A percentile compares a stretch with the other conserved stretches of the same genome.
These are phyloP conservation scores for Entomobrya proxima DNA, from an alignment of 2,888 invertebrate species.

Conservation along the genomic window DNA sequence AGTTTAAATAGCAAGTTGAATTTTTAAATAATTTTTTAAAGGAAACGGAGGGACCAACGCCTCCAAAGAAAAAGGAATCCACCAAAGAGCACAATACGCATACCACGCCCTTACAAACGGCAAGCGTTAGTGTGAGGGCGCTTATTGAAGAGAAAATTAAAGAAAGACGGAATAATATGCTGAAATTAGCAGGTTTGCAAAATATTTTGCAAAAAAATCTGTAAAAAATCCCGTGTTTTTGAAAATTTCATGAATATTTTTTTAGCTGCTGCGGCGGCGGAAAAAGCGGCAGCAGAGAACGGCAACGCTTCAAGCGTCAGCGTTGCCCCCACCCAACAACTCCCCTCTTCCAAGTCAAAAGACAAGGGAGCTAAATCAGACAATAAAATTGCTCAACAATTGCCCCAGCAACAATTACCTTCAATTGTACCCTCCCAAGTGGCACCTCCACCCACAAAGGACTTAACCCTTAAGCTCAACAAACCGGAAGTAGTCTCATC, in stretches of 20 bases:
- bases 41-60: constrained; percentile 72
- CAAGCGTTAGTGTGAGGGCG: constrained; percentile 92
- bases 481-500: too few species aligned
- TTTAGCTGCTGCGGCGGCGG: constrained; percentile 45
- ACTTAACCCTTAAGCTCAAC: constrained; percentile 60
- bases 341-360: not conserved
- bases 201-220: too few species aligned
- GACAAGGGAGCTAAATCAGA: constrained; percentile 11
- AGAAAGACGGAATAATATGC: constrained; percentile 84
- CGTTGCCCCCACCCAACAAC: not conserved
- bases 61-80: constrained; percentile 69
- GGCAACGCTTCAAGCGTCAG: not conserved
- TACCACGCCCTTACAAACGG: constrained; percentile 91
- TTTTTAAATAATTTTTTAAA: constrained; percentile 36
- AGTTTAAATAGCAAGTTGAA: not conserved
- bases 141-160: constrained; percentile 95
- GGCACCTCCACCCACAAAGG: too few species aligned
- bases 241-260: too few species aligned
- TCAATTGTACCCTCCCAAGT: too few species aligned
- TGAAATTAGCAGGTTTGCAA: constrained; percentile 53
- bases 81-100: constrained; percentile 69
- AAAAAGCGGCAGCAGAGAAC: constrained; percentile 36
- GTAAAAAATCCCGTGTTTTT: too few species aligned
- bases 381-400: constrained; percentile 53
- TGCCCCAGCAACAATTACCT: constrained; percentile 19